Evolutionary conservation across 2,113 vertebrate species (phyloP), one percentile per base, ranked within the genome.

Genomic region (Paracanthobrama guichenoti): DNA sequence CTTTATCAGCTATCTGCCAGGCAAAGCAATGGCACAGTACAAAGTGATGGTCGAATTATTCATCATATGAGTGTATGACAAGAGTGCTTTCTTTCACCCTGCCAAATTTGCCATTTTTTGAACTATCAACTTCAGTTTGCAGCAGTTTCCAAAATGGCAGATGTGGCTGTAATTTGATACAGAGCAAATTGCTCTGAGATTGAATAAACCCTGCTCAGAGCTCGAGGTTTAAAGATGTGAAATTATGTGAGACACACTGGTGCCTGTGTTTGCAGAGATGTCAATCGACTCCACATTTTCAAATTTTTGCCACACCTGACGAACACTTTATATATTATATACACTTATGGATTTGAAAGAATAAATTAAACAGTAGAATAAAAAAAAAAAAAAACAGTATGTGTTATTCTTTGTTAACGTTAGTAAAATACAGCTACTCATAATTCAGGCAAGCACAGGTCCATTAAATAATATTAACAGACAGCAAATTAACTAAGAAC

Each of bases 171-270:
- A 71, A 71, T 71, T 44, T n/a, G 67, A 71, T 44, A 44, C 6
- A 3, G 20, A 71, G 67, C 39, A 71, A 71, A 71, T 71, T 67
- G 31, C 64, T 67, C 28, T 67, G 31, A 35, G 64, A 66, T 66
- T 69, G 20, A 44, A 71, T 71, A 44, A 71, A 71, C 64, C 31
- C 62, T 18, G 62, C 14, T 31, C 62, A 66, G 28, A 20, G 22
- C 67, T 71, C 10, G 20, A 71, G 35, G 39, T 44, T 42, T 44
- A 44, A 42, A 71, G 20, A 42, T 67, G 64, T 35, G 28, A 35
- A 67, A 20, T 12, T n/a, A 20, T 44, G 35, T 44, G 39, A 46
- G 22, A 72, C 22, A 60, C n/a, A 13, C 22, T 72, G 67, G 22
- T 72, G 69, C 20, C 2, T 44, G 22, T 26, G 22, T 73, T 46